Evolutionary conservation across 2,113 vertebrate species (phyloP).

Genomic region (Sinocyclocheilus anshuiensis): DNA sequence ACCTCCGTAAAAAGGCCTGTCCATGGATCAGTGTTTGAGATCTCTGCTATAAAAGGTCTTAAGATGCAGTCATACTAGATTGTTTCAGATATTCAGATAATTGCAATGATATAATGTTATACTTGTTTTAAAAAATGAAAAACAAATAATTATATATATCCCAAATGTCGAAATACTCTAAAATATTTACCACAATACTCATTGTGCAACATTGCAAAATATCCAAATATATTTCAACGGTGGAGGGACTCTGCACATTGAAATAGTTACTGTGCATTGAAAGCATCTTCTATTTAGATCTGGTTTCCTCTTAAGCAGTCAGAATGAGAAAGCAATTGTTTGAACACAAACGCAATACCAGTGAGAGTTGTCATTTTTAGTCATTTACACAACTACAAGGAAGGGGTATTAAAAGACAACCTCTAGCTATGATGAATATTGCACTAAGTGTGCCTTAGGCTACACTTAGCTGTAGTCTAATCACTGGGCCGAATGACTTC

Average conservation of each 20-base stretch:
- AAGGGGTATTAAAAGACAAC: background rate
- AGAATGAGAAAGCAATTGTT: background rate
- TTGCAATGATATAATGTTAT: background rate
- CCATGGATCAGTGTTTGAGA: background rate
- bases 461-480: constrained; percentile 30
- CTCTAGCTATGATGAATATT: constrained; percentile 24
- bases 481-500: background rate
- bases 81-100: background rate
- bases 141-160: background rate
- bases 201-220: background rate
- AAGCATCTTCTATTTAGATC: background rate
- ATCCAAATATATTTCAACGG: background rate
- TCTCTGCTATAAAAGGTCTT: background rate
- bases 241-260: background rate
- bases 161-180: background rate
- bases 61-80: background rate
- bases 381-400: constrained; percentile 22
- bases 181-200: background rate
- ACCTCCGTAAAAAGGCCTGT: background rate
- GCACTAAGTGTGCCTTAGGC: constrained; percentile 29
- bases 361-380: background rate
- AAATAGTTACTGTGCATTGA: background rate
- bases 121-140: background rate
- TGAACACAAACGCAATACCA: background rate
- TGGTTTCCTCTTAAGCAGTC: background rate